Conservation (phyloP, 2,888 invertebrate species). For the Neria commutata region DNA sequence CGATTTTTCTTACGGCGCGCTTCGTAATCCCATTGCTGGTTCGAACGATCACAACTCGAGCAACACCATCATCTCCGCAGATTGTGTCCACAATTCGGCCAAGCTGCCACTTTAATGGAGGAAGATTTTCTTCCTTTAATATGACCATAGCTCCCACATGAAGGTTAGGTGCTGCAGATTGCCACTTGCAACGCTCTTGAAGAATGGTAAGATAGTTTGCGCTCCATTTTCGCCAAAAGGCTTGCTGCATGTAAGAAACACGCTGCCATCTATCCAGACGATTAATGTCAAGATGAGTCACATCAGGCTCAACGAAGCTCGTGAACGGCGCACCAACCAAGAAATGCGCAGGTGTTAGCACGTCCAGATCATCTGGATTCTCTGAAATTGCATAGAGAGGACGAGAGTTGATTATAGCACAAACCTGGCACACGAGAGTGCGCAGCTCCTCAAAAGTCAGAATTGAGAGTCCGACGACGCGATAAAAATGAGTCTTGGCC, state of each 20-base stretch:
- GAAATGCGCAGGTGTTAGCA: slow-evolving; percentile 28
- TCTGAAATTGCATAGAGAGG: slow-evolving; percentile 27
- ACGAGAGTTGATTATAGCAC: slow-evolving; percentile 29
- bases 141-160: too few species aligned
- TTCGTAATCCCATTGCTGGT: too few species aligned
- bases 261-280: slow-evolving; percentile 26
- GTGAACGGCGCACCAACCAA: slow-evolving; percentile 25
- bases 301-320: slow-evolving; percentile 22
- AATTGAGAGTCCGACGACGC: slow-evolving; percentile 13
- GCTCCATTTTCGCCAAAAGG: too few species aligned
- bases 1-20: too few species aligned
- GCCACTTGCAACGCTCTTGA: too few species aligned
- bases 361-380: slow-evolving; percentile 22
- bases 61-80: slow-evolving; percentile 10
- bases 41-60: too few species aligned
- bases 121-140: too few species aligned
- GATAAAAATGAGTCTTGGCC: slow-evolving; percentile 25
- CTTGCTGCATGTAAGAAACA: slow-evolving; percentile 12
- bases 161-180: too few species aligned
- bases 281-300: slow-evolving; percentile 22
- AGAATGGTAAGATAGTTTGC: too few species aligned
- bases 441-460: slow-evolving; percentile 30
- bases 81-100: too few species aligned
- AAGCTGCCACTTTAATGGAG: too few species aligned
- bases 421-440: slow-evolving; percentile 30